These are phyloP conservation scores for Julus scanicus DNA, from an alignment of 2,888 invertebrate genomes.

Conservation along the genomic window DNA sequence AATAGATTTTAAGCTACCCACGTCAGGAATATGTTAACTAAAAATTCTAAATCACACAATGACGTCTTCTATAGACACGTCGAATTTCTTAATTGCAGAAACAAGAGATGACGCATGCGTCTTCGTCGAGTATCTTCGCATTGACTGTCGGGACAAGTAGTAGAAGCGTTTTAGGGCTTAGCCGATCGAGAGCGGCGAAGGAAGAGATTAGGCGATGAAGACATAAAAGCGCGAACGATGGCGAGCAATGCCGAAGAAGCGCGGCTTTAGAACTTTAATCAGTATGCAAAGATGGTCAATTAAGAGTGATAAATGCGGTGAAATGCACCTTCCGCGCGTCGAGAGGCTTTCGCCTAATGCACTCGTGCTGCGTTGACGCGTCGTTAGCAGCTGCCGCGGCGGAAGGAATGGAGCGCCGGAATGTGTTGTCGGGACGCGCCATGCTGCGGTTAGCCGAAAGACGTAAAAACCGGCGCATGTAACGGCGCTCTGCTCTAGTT, in stretches of 20 bases:
- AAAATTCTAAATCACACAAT: no score
- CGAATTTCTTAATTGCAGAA: no score
- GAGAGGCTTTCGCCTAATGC: not conserved
- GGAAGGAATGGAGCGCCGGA: not conserved
- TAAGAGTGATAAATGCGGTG: not conserved
- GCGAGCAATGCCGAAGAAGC: not conserved
- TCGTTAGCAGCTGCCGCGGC: not conserved
- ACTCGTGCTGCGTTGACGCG: not conserved
- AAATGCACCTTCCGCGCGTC: not conserved
- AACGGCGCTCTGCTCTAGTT: no score
- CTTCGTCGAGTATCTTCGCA: no score
- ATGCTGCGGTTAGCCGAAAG: not conserved
- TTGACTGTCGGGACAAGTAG: not conserved
- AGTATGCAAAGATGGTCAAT: conserved; percentile 33
- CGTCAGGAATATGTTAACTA: no score
- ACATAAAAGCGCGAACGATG: conserved; percentile 5
- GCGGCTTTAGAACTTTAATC: not conserved
- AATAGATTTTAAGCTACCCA: no score
- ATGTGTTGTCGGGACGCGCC: not conserved
- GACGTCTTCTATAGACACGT: no score
- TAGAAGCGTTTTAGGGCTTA: not conserved
- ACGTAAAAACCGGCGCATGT: not conserved
- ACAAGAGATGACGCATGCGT: no score
- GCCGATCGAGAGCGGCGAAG: not conserved
- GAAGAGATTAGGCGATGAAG: conserved; percentile 14